Evolutionary conservation across 2,113 vertebrate genomes (phyloP), one percentile per base, ranked within the genome.

Genomic region (Gobius niger): DNA sequence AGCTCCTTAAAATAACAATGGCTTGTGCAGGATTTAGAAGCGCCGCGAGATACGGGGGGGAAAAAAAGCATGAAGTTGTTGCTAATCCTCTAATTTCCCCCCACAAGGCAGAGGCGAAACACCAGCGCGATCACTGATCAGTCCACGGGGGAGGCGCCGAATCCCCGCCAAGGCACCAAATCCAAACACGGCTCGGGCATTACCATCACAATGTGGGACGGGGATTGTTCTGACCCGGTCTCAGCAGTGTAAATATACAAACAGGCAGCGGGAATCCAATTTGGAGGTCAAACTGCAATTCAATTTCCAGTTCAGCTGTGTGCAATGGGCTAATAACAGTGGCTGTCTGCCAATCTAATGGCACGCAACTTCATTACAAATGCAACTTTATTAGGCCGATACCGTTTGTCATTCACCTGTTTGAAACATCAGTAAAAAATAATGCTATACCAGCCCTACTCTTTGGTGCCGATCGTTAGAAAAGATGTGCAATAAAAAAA

Each of bases 1-100:
- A 87, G 83, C 87, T 85, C 84, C 89, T 88, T 90, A 88, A 82
- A 82, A 90, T 70, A 85, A 89, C 87, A 86, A 71, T 90, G 66
- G 76, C 80, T 88, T 91, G 71, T 78, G 78, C 70, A 77, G 88
- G 88, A 92, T 90, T 88, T 91, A 75, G 68, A 74, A 83, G 82
- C 82, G 82, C 83, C 80, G 76, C 68, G 70, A 89, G 86, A 89
- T 75, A 79, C 67, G 60, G 57, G 59, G 24, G 82, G 86, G 85
- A 84, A 78, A 84, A 78, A 75, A 83, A 84, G 83, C 85, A 82
- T 83, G 82, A 92, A 90, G 85, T 89, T 86, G 87, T 85, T 85
- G 85, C 82, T 93, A 91, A 94, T 94, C 88, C 88, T 91, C 88
- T 76, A 80, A 88, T 87, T 89, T 89, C 87, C 89, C 91, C 84